phyloP scores from a whole-genome alignment of 2,888 invertebrate species.

The Glomeris marginata region DNA sequence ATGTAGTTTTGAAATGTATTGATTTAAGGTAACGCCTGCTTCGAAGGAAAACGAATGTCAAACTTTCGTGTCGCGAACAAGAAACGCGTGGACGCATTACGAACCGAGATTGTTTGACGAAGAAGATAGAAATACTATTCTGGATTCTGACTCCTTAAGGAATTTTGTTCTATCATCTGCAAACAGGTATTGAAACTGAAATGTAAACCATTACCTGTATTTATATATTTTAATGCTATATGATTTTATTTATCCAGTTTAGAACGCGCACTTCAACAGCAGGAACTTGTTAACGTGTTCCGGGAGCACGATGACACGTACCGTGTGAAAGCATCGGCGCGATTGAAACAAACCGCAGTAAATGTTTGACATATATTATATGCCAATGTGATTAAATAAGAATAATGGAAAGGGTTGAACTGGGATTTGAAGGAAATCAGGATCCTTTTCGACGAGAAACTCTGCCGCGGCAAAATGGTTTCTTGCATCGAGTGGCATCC shows the following conservation, averaged over 20 bases:
- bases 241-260: background rate
- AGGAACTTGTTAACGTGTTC: too few species aligned
- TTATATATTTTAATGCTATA: background rate
- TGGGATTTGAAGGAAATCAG: too few species aligned
- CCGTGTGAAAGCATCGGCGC: too few species aligned
- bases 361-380: too few species aligned
- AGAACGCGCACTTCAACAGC: too few species aligned
- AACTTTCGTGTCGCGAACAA: background rate
- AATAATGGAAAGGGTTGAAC: too few species aligned
- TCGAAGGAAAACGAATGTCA: slow-evolving; percentile 4
- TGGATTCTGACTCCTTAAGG: background rate
- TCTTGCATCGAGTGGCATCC: too few species aligned
- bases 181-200: background rate
- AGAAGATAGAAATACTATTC: slow-evolving; percentile 3
- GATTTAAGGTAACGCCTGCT: background rate
- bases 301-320: too few species aligned
- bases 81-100: slow-evolving; percentile 8
- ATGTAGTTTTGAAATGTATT: background rate
- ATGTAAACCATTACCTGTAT: background rate
- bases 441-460: too few species aligned
- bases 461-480: too few species aligned
- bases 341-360: too few species aligned
- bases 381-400: too few species aligned
- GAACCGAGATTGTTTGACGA: slow-evolving; percentile 1
- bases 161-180: background rate